Base-by-base conservation (phyloP, 2,888 invertebrate species). In the Pyralis farinalis region DNA sequence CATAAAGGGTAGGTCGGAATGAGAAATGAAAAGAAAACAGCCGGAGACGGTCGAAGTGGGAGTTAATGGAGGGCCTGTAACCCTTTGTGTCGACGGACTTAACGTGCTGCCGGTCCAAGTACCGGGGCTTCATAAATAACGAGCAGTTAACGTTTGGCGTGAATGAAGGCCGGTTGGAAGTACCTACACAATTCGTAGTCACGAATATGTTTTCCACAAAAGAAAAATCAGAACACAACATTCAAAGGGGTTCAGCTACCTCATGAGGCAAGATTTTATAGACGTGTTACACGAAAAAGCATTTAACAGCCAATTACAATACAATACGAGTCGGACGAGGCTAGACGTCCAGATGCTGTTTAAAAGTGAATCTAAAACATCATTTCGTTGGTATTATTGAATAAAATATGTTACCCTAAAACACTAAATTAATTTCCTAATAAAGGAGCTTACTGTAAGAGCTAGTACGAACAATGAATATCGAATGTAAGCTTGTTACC, bases 11-110 rank as follows among this genome's bases (percentile, higher is more conserved):
- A 32, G 29, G 41, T 12, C 16, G 42, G 29, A 39, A 43, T 43
- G 43, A 46, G 53, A 61, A 63, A 68, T 67, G 58, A 61, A 71
- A 70, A 71, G 67, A 71, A 71, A 71, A 71, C 63, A 72, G 27
- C 57, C 58, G 59, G 25, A 22, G 12, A n/a, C 22, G 31, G 38
- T 7, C 35, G 36, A 31, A 35, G 34, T 27, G 31, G 35, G 33
- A 25, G 37, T 37, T 37, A 46, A 44, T 45, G 40, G 44, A 39
- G 41, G 43, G 45, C 38, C 35, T 31, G 42, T 33, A 33, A 36
- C 32, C 40, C 40, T 43, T 39, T 46, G 43, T 37, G 40, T 27
- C 16, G 32, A 32, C 35, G 32, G n/a, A 27, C 27, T 33, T 43
- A 35, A 31, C 27, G 43, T 16, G 31, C 38, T 12, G 8, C 11